phyloP scores from a whole-genome alignment of 92 coral and sea anemone species.

The Parazoanthus atlanticus region DNA sequence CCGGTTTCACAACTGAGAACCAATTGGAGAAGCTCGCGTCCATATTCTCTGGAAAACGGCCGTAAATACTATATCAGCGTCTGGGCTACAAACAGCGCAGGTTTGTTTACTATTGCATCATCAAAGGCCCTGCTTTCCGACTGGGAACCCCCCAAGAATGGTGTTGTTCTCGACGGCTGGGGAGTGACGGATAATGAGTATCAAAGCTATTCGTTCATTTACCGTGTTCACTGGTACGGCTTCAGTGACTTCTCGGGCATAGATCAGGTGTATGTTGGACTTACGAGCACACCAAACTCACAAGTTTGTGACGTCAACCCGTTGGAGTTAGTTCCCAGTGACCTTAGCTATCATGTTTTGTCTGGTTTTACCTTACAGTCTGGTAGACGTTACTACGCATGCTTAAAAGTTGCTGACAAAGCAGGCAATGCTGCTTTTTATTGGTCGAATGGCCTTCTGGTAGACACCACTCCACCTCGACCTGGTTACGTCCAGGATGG shows the following conservation, averaged over 20 bases:
- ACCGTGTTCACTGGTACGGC: conserved; percentile 94
- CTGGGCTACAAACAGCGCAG: conserved; percentile 79
- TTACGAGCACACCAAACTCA: conserved; percentile 59
- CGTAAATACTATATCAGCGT: conserved; percentile 82
- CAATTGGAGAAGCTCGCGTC: conserved; percentile 80
- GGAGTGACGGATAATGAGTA: conserved; percentile 77
- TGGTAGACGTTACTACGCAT: conserved; percentile 79
- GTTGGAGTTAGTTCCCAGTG: conserved; percentile 61
- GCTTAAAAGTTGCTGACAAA: conserved; percentile 81
- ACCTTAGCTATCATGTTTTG: conserved; percentile 64
- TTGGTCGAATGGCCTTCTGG: conserved; percentile 76
- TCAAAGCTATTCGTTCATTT: conserved; percentile 78
- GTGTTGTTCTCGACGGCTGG: conserved; percentile 92
- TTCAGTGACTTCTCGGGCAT: conserved; percentile 88
- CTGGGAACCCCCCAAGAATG: conserved; percentile 78
- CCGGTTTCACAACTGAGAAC: conserved; percentile 61
- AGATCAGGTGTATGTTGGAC: conserved; percentile 66
- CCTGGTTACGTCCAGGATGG: conserved; percentile 82
- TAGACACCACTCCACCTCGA: conserved; percentile 85
- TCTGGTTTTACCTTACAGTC: conserved; percentile 75
- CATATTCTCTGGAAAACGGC: conserved; percentile 64
- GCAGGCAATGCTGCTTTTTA: conserved; percentile 80
- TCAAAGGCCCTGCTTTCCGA: conserved; percentile 84
- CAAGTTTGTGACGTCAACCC: conserved; percentile 69
- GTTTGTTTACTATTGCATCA: conserved; percentile 67